Base-by-base conservation (phyloP, 1,140 invertebrate genomes). In the Philaenus spumarius region DNA sequence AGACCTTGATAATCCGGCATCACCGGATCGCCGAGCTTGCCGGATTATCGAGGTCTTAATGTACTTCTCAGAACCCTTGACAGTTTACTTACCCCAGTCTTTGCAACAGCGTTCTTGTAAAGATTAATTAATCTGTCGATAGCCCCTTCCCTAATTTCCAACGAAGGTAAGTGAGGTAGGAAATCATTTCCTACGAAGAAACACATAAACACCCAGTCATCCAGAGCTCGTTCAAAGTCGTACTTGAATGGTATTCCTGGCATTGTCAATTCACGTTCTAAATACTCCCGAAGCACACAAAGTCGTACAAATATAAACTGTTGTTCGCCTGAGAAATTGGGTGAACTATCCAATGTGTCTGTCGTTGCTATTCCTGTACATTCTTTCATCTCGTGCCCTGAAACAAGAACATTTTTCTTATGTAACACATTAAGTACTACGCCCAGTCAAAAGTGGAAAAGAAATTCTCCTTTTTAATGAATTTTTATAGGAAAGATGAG, bases 181-280 rank as follows among this genome's bases (percentile, higher is more conserved):
- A 99, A 99, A 78, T 99, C 97, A 76, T 99, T 99, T 40, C 97
- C 97, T 55, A 99, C 97, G 77, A 99, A 99, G 77, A 99, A 99
- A 75, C 97, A 99, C 94, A 99, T 98, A 72, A 99, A 98, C 0
- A 99, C 96, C 96, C 97, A 99, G 76, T 99, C 97, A 74, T 99
- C 97, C 2, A 97, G 70, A 1, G 84, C 93, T 59, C 93, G 75
- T 69, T 97, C 91, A 69, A 93, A 92, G 65, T 91, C 87, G 70
- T 91, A 93, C 43, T 82, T 75, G 71, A 98, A 98, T 1, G 95
- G 94, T 14, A 99, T 77, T 74, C 93, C 92, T 0, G 89, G 89
- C 91, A 99, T 97, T 54, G 79, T 72, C 34, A 99, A 77, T 64
- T 97, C 96, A 73, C 82, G 83, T 69, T 93, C 89, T 43, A 99